These are phyloP conservation scores for Plebejus anna DNA, from an alignment of 2,888 invertebrate genomes.

Conservation along the genomic window DNA sequence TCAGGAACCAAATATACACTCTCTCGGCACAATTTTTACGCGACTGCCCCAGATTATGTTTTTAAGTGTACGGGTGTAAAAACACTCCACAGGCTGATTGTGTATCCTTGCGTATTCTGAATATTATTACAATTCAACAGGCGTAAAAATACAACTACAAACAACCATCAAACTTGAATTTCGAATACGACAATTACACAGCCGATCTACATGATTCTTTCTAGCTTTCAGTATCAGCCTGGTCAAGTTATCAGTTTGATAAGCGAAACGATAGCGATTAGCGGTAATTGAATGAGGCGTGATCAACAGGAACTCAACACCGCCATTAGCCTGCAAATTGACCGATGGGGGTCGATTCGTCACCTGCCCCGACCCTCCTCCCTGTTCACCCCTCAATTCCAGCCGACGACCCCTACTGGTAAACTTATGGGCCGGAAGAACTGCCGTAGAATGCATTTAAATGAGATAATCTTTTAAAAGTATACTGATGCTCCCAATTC, in stretches of 20 bases:
- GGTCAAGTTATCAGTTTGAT: neutral
- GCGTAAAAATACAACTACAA: no score
- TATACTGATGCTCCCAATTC: neutral
- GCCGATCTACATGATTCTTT: neutral
- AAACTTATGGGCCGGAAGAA: neutral
- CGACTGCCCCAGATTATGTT: neutral
- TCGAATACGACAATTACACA: no score
- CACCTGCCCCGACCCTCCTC: neutral
- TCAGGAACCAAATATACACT: neutral
- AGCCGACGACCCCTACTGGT: neutral
- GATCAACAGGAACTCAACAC: slow-evolving; percentile 12
- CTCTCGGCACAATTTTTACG: neutral
- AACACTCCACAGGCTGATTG: no score
- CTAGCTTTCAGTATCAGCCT: neutral
- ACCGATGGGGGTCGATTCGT: slow-evolving; percentile 5
- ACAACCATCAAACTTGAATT: no score
- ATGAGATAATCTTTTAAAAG: neutral
- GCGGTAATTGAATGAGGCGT: neutral
- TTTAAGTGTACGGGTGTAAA: neutral
- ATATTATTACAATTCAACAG: no score
- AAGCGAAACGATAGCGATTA: neutral
- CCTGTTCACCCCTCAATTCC: neutral
- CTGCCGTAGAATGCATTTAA: neutral
- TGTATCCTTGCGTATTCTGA: no score
- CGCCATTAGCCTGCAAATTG: slow-evolving; percentile 12